These are phyloP conservation scores for Rhinatrema bivittatum DNA, from an alignment of 2,797 vertebrate species.

Conservation along the genomic window DNA sequence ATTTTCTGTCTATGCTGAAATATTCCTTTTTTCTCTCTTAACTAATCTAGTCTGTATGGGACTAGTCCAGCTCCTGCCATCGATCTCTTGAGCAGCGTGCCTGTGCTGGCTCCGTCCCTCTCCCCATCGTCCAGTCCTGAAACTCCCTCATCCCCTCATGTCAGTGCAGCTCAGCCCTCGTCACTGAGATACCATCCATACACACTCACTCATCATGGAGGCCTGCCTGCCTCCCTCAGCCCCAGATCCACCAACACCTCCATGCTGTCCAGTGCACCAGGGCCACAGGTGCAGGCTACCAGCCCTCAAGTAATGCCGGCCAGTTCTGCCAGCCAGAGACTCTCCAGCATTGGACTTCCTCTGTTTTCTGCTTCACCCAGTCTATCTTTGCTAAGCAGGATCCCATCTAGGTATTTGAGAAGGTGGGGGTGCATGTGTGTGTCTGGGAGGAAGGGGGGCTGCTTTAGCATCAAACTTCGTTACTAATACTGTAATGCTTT, in stretches of 20 bases:
- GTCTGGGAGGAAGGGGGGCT: too few relatives aligned
- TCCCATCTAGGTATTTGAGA: conserved; percentile 82
- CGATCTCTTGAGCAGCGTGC: conserved; percentile 60
- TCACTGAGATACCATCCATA: conserved; percentile 85
- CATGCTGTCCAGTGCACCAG: conserved; percentile 41
- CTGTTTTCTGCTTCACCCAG: conserved; percentile 61
- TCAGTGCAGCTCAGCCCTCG: conserved; percentile 54
- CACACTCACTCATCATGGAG: conserved; percentile 64
- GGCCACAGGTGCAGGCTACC: conserved; percentile 27
- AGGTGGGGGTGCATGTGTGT: conserved; percentile 32
- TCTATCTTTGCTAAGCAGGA: conserved; percentile 66
- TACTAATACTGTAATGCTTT: too few relatives aligned
- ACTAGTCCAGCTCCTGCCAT: conserved; percentile 73
- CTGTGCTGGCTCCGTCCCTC: conserved; percentile 58
- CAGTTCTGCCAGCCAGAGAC: conserved; percentile 52
- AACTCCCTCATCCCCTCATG: conserved; percentile 34
- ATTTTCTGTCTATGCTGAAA: conserved; percentile 25
- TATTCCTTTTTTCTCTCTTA: conserved; percentile 37
- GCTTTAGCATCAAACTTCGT: too few relatives aligned
- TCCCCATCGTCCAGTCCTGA: conserved; percentile 48
- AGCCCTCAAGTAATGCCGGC: conserved; percentile 49
- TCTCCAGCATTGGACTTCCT: conserved; percentile 47
- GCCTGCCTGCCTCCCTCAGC: conserved; percentile 44
- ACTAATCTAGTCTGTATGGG: conserved; percentile 87
- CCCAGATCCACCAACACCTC: conserved; percentile 44